These are phyloP conservation scores for Lophotriccus pileatus DNA, from an alignment of 2,797 vertebrate genomes.

Conservation along the genomic window DNA sequence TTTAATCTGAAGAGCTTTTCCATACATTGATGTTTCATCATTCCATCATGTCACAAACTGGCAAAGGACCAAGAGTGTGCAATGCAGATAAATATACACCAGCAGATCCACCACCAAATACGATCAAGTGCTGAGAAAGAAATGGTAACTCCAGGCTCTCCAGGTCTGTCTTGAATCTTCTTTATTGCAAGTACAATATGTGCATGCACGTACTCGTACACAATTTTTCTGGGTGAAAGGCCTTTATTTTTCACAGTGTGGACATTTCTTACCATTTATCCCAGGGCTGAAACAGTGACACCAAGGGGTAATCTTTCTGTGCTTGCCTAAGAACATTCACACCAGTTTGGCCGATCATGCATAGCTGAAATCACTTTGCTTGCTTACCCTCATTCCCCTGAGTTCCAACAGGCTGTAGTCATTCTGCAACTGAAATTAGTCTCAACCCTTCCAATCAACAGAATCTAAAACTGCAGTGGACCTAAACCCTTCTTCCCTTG, in stretches of 20 bases:
- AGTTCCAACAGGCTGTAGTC: conserved; percentile 17
- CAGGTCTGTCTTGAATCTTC: not conserved
- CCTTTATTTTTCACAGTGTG: not conserved
- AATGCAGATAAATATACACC: not conserved
- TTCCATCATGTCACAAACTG: not conserved
- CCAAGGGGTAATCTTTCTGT: not conserved
- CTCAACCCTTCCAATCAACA: conserved; percentile 20
- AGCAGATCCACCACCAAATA: not conserved
- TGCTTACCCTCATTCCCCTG: not conserved
- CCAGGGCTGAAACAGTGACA: not conserved
- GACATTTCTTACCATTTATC: not conserved
- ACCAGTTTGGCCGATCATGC: not conserved
- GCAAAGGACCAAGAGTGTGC: not conserved
- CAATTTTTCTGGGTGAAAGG: conserved; percentile 17
- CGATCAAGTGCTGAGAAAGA: not conserved
- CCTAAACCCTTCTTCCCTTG: not conserved
- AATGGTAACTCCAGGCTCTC: not conserved
- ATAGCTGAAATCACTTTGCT: conserved; percentile 23
- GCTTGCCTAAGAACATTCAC: conserved; percentile 1
- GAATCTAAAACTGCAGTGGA: not conserved
- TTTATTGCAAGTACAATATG: not conserved
- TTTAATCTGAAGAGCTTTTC: not conserved
- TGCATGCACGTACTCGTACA: fast-evolving
- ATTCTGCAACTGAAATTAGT: conserved; percentile 26
- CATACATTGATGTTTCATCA: not conserved